phyloP scores from a whole-genome alignment of 2,797 vertebrate species.

The Austrolebias charrua region DNA sequence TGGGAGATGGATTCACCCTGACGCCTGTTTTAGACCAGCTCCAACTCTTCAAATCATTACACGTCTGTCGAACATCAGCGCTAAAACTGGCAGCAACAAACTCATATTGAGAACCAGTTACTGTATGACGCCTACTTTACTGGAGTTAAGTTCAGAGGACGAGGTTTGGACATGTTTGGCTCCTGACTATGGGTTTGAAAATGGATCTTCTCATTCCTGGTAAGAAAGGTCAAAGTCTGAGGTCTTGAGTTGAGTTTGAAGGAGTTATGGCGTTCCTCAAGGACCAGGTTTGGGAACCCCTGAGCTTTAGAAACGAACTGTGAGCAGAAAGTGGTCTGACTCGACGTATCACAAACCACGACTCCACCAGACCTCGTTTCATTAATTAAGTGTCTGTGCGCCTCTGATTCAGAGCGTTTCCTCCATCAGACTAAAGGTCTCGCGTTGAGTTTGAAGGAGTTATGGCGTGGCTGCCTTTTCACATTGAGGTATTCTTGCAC shows the following conservation, averaged over 20 bases:
- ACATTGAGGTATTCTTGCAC: background rate
- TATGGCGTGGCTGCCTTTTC: background rate
- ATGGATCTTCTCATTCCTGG: no score
- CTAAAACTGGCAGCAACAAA: no score
- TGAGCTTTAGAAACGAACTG: background rate
- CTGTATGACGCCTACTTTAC: background rate
- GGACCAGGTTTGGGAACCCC: no score
- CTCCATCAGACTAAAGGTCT: background rate
- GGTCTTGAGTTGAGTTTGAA: background rate
- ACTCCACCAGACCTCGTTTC: background rate
- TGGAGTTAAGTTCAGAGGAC: no score
- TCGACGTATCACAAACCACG: slow-evolving; percentile 19
- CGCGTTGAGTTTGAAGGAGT: no score
- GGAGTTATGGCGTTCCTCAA: background rate
- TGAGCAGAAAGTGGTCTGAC: background rate
- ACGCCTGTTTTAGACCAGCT: background rate
- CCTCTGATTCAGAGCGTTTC: background rate
- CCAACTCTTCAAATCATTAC: background rate
- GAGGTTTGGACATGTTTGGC: background rate
- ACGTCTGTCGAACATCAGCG: no score
- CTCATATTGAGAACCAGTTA: no score
- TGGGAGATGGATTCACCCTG: background rate
- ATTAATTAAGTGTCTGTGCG: background rate
- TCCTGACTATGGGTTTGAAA: background rate
- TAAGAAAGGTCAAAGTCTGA: background rate